These are phyloP conservation scores for Chloroceryle inda DNA, from an alignment of 2,797 vertebrate species.

Conservation along the genomic window DNA sequence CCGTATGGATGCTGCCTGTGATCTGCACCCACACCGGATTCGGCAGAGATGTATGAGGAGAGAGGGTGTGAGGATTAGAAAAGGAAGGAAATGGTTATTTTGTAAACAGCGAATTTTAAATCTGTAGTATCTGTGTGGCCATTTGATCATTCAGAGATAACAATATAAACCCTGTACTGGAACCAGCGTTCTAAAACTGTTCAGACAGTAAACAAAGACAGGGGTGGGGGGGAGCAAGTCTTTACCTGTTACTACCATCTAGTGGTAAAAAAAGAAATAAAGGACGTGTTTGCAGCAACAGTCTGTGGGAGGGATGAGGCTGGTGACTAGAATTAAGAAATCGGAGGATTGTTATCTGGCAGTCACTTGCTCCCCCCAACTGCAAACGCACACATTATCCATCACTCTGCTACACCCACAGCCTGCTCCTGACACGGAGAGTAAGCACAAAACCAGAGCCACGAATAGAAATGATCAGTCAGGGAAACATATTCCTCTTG, in stretches of 20 bases:
- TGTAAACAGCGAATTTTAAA: background rate
- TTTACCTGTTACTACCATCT: constrained; percentile 81
- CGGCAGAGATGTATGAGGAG: background rate
- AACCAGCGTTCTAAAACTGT: background rate
- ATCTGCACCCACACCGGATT: background rate
- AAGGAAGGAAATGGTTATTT: background rate
- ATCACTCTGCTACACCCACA: background rate
- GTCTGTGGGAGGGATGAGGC: background rate
- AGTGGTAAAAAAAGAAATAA: constrained; percentile 72
- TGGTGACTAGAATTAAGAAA: background rate
- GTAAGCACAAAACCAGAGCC: background rate
- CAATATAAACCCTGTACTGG: background rate
- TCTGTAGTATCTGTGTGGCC: background rate
- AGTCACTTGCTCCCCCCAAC: background rate
- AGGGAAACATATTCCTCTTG: background rate
- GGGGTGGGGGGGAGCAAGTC: background rate
- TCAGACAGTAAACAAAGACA: constrained; percentile 65
- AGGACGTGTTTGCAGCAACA: background rate
- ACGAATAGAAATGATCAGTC: background rate
- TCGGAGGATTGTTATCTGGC: background rate
- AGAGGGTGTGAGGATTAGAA: background rate
- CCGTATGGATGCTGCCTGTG: background rate
- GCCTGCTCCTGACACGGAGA: background rate
- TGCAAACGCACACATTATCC: background rate
- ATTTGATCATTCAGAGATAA: background rate